Conservation (phyloP, 2,113 vertebrate species). For the Coptodon bakossiorum region DNA sequence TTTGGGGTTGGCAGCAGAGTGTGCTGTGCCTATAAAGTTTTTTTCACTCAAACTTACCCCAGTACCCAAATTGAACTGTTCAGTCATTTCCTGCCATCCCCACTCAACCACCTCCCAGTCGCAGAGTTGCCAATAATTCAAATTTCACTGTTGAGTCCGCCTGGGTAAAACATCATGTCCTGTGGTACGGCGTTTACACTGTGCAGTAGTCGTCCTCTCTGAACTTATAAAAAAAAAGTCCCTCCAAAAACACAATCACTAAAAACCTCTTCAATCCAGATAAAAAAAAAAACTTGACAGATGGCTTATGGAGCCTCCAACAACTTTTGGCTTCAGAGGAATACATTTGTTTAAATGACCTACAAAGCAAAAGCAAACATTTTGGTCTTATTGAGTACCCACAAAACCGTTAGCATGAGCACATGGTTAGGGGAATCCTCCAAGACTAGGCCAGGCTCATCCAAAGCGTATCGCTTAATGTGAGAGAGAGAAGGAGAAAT, state of each 20-base stretch:
- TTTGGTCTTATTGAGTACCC: constrained; percentile 40
- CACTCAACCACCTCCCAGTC: constrained; percentile 21
- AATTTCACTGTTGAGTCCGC: constrained; percentile 18
- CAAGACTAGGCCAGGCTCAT: constrained; percentile 31
- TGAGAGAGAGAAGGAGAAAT: constrained; percentile 16
- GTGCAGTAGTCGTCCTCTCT: background rate
- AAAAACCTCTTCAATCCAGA: constrained; percentile 8
- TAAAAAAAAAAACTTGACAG: background rate
- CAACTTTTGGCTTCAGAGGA: background rate
- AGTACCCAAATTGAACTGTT: constrained; percentile 62
- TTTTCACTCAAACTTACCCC: constrained; percentile 56
- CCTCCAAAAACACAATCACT: background rate
- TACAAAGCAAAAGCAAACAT: constrained; percentile 52
- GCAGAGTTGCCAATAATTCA: constrained; percentile 42
- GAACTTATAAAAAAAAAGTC: background rate
- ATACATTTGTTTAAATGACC: constrained; percentile 42
- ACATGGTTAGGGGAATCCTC: constrained; percentile 15
- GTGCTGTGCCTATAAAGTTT: constrained; percentile 61
- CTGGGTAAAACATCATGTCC: background rate
- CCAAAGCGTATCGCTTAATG: constrained; percentile 25
- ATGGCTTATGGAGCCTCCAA: background rate
- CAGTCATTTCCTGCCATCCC: constrained; percentile 61
- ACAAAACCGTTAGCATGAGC: constrained; percentile 42
- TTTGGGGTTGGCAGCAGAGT: constrained; percentile 65
- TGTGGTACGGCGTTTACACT: background rate